Percentiles rank a stretch among this genome's conserved stretches.
Evolutionary conservation across 2,113 vertebrate species (phyloP).

Genomic region (Calonectris borealis): DNA sequence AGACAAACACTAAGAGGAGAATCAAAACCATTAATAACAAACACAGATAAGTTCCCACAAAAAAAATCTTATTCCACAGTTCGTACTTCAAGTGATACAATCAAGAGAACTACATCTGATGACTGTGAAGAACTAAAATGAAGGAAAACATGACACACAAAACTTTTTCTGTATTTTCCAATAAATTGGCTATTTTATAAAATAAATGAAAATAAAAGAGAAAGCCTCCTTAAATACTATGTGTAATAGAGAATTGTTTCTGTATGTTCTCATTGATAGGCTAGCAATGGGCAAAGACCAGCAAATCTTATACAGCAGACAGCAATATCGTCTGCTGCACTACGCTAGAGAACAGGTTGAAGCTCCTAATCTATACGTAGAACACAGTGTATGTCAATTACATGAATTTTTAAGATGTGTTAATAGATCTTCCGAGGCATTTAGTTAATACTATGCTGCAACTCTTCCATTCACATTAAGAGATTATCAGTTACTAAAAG

Average conservation of each 20-base stretch:
- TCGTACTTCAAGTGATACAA: background rate
- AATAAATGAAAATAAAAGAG: background rate
- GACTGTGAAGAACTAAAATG: background rate
- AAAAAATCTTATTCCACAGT: background rate
- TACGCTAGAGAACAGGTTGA: rapidly evolving
- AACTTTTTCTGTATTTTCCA: background rate
- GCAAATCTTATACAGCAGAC: background rate
- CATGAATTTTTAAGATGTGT: background rate
- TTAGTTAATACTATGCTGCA: background rate
- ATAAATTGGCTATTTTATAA: background rate
- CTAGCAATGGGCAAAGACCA: background rate
- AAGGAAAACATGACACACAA: background rate
- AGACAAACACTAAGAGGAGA: background rate
- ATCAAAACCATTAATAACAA: background rate
- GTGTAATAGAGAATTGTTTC: background rate
- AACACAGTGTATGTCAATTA: background rate
- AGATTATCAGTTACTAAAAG: background rate
- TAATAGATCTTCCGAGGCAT: background rate
- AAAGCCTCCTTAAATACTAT: background rate
- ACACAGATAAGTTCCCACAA: background rate
- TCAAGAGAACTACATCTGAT: background rate
- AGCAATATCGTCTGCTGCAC: background rate
- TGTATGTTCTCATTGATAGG: background rate
- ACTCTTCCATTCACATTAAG: background rate
- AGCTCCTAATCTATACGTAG: rapidly evolving